Evolutionary conservation across 2,113 vertebrate species (phyloP), one percentile per base, ranked within the genome.

Genomic region (Forbesichthys agassizii): DNA sequence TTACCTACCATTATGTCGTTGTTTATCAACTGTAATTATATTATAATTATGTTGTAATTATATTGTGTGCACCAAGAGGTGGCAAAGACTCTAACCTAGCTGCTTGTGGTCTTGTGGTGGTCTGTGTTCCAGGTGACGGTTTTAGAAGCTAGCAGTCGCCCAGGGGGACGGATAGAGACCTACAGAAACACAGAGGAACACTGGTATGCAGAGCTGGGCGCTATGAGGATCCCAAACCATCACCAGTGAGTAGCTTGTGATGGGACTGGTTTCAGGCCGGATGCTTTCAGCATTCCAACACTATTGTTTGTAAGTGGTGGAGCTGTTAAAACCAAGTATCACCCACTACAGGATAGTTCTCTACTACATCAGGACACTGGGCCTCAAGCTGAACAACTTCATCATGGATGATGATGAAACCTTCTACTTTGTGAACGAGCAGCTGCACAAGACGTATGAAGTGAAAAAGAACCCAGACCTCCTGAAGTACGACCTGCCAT

Each of bases 211-310:
- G 85, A 87, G 0, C 9, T 81, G 33, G 85, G 85, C 56, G 77
- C 85, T 0, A 86, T 84, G 85, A 82, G 85, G 77, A 84, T 86
- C 71, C 85, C 85, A 0, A 56, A 0, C 4, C 11, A 0, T 70
- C 82, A 87, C 18, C 0, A 3, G 85, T 84, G 20, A 74, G 77
- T 48, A 0, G 36, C 20, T 42, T 42, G 5, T 3, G 5, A 42
- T 6, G 3, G 52, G 11, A n/a, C 9, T 46, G 13, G 13, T 56
- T 33, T 61, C 1, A 14, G 36, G 1, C 36, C 3, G 3, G 36
- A 42, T 42, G 36, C 5, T 42, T 42, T 42, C 36, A 42, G 36
- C 36, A 42, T 42, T 42, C 36, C 36, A 42, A 42, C 36, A 42
- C 36, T 42, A 42, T 6, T 6, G 36, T 16, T 16, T 16, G 16